Evolutionary conservation across 2,797 vertebrate genomes (phyloP), one percentile per base, ranked within the genome.

Genomic region (Apodemus agrarius): DNA sequence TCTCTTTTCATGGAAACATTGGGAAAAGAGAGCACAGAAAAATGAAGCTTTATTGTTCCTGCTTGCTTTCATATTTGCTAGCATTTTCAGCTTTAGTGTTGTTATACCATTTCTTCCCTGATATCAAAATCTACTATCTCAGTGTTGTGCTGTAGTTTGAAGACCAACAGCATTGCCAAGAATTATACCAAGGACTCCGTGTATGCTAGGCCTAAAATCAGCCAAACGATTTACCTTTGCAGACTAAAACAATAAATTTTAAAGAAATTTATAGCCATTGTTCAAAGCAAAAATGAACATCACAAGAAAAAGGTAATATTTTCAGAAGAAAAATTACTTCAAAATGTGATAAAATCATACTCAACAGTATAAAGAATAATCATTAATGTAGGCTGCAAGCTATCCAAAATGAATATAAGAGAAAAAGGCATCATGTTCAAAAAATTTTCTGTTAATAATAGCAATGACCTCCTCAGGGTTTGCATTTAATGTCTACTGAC

Each of bases 281-380:
- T 90, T 85, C 1, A 29, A 90, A 75, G 65, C 6, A 86, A 95
- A 92, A 95, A n/a, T 40, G 10, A 17, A n/a, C 16, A 91, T 75
- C 91, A 16, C 6, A 94, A 95, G 12, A 72, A 80, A 93, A 76
- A 85, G 0, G 2, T 83, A 37, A 7, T 86, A 86, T 46, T 2
- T 89, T 96, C 34, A 63, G 22, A 37, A 88, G 16, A 93, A 91
- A 95, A 79, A 80, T 54, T 80, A 21, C 63, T 95, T 86, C 17
- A 83, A 95, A 96, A 91, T 90, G 49, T 95, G 76, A 93, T 94
- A 72, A 92, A 96, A 95, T 54, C 24, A 75, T 75, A 88, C 1
- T 89, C 82, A 95, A 80, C n/a, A 31, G 19, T 85, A 86, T 96
- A 91, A 96, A 90, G 69, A 5, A 54, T 67, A 86, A 57, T 67